Base-by-base conservation (phyloP, 1,140 invertebrate genomes). In the Dermatophagoides farinae region DNA sequence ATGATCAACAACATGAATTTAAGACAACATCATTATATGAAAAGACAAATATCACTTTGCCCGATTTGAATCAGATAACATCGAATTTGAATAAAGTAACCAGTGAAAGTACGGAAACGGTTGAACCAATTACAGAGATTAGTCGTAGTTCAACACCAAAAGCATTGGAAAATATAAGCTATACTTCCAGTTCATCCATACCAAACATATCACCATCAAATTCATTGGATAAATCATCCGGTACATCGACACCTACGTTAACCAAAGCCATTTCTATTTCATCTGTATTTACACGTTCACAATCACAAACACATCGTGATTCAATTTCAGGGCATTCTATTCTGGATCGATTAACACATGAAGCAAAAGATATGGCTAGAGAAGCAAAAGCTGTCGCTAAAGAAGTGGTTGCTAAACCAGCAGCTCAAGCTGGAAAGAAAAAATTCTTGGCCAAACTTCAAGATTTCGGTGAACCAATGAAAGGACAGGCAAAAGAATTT, bases 281-380 rank as follows among this genome's bases (percentile, higher is more conserved):
- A 12, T 58, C 57, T 1, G 40, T 58, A n/a, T 60, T 60, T 52
- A 50, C 58, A 20, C 41, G 58, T 37, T 60, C 58, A 20, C 58
- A 60, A 60, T 60, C 58, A 23, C 58, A 60, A 60, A 31, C 31
- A 31, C 58, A 60, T 52, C 43, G 58, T 12, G 58, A 60, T 41
- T 60, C 58, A 31, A 37, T 60, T 8, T 37, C 46, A 38, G 46
- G 58, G 2, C 50, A 49, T 16, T 60, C 54, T 1, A 52, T 65
- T 12, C 23, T 65, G 2, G 64, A 68, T 61, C 63, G 87, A 83
- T 72, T 90, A 0, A 88, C 87, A 0, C 78, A 82, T 39, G 84
- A 88, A 67, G 87, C 86, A 0, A 89, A 88, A 67, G 88, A 86
- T 71, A 86, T 86, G 6, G 82, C 87, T 0, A 85, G 83, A 63